These are phyloP conservation scores for Rhyacophila evoluta DNA, from an alignment of 2,888 invertebrate genomes.

Conservation along the genomic window DNA sequence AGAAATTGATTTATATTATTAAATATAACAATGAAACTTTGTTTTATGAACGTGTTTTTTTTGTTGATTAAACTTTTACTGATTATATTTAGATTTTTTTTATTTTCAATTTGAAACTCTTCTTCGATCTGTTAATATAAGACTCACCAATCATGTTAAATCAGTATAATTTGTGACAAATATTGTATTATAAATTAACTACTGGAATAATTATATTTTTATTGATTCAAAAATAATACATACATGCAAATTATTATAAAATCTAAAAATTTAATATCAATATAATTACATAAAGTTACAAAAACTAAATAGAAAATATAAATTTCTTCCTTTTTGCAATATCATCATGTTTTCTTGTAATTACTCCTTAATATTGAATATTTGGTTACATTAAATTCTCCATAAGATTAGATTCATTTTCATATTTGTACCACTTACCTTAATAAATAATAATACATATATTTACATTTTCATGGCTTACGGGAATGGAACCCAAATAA, in stretches of 20 bases:
- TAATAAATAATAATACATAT: conserved; percentile 22
- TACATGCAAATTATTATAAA: background rate
- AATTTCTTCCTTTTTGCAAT: background rate
- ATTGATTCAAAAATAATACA: background rate
- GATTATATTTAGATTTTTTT: too few species aligned
- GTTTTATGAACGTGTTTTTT: too few species aligned
- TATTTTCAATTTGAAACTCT: too few species aligned
- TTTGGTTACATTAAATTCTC: conserved; percentile 15
- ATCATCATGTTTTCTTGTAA: background rate
- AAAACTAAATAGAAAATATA: too few species aligned
- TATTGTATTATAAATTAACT: too few species aligned
- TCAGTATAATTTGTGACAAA: background rate
- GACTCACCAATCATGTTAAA: too few species aligned
- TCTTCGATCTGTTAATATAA: too few species aligned
- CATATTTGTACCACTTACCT: conserved; percentile 10
- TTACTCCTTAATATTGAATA: background rate
- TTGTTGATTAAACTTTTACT: too few species aligned
- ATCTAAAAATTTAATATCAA: background rate
- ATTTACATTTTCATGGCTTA: conserved; percentile 14
- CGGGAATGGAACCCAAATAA: background rate
- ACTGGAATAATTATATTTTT: background rate
- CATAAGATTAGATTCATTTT: conserved; percentile 20
- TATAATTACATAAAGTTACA: background rate
- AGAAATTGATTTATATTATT: too few species aligned
- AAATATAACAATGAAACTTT: too few species aligned